Evolutionary conservation across 1,140 invertebrate genomes (phyloP), one percentile per base, ranked within the genome.

Genomic region (Cotesia vestalis): DNA sequence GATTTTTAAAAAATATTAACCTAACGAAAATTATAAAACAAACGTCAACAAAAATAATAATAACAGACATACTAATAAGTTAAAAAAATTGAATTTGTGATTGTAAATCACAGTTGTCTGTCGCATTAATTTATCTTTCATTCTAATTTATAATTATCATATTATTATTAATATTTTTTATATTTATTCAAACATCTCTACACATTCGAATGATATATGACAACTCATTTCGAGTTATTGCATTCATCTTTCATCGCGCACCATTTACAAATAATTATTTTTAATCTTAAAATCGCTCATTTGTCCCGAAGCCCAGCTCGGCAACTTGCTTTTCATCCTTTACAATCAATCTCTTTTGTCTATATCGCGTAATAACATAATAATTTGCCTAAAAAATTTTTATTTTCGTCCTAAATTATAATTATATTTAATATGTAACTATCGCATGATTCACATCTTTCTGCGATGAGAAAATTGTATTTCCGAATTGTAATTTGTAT

Each of bases 251-350:
- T 34, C 17, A 59, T 64, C 55, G 38, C 59, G 55, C 35, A 60
- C 57, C 64, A 57, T 36, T 51, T 72, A 27, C 62, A 63, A 35
- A 71, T 70, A 73, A 69, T 66, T 70, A 69, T 63, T 71, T 69
- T 68, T 71, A 14, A 46, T 6, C 11, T 46, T 46, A 46, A 46
- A 46, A 46, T 46, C 40, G 40, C 11, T 46, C 59, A n/a, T 69
- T 75, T 78, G 78, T 82, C 78, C 80, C 78, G 79, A 84, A 84
- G 82, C 82, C 83, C 82, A 84, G 79, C 81, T 76, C 78, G 73
- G 78, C 78, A 63, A 74, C 62, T 52, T 52, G 9, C 17, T 71
- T 80, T 75, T 73, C 59, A 72, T 72, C 77, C 77, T 75, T 71
- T 75, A 67, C 75, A 76, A 75, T 74, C 75, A 76, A 75, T 74